A percentile compares a stretch with the other conserved stretches of the same genome.
phyloP scores from a whole-genome alignment of 2,113 vertebrate species.

The Myanophis thanlyinensis region DNA sequence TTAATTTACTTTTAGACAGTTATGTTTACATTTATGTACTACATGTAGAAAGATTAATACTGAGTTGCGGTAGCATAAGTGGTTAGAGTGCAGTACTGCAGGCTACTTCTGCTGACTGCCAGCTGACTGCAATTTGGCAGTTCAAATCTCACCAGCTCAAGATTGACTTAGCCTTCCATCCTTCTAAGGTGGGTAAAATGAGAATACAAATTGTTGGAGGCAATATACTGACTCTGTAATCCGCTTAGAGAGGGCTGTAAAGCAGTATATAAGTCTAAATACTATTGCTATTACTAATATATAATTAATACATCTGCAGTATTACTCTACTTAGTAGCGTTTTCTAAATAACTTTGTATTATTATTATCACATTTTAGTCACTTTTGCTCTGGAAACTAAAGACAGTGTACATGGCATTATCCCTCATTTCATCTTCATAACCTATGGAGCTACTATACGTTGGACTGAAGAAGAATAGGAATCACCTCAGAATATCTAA shows the following conservation, averaged over 20 bases:
- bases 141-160: no score
- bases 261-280: no score
- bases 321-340: neutral
- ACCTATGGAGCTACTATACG: neutral
- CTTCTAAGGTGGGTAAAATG: no score
- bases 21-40: neutral
- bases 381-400: neutral
- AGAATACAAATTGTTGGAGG: no score
- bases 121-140: no score
- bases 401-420: neutral
- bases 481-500: neutral
- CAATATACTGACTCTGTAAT: no score
- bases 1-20: neutral
- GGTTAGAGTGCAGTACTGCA: no score
- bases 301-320: neutral
- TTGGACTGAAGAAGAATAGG: neutral
- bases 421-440: neutral
- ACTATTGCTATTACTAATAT: no score
- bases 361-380: neutral
- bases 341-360: neutral
- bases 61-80: no score
- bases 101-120: no score
- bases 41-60: neutral
- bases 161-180: no score
- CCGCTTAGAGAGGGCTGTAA: no score